These are phyloP conservation scores for Lamellibrachia columna DNA, from an alignment of 2,888 invertebrate genomes.

Conservation along the genomic window DNA sequence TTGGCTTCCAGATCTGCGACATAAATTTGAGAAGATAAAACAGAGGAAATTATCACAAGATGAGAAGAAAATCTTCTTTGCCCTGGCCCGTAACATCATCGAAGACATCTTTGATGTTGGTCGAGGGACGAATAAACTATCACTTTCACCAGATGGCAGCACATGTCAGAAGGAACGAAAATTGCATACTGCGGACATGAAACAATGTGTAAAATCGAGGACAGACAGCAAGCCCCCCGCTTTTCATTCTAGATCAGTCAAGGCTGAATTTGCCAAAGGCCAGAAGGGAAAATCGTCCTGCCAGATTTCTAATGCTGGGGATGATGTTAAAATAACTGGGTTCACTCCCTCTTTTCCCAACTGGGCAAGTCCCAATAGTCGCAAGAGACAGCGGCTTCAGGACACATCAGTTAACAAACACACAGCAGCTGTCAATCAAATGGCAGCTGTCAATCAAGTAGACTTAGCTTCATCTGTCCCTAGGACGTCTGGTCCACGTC, in stretches of 20 bases:
- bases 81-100: neutral
- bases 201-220: neutral
- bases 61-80: neutral
- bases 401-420: neutral
- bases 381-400: neutral
- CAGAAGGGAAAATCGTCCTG: neutral
- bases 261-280: neutral
- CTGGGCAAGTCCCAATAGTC: neutral
- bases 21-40: slow-evolving; percentile 11
- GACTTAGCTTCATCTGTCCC: neutral
- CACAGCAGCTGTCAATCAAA: neutral
- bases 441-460: neutral
- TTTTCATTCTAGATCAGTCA: neutral
- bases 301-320: neutral
- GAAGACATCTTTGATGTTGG: slow-evolving; percentile 12
- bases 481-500: neutral
- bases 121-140: neutral
- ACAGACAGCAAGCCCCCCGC: neutral
- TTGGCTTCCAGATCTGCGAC: neutral
- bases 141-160: neutral
- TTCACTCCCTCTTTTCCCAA: neutral
- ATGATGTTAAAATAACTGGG: neutral
- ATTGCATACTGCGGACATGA: neutral
- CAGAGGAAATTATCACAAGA: neutral
- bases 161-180: neutral